phyloP scores from a whole-genome alignment of 2,797 vertebrate genomes.

The Helostoma temminkii region DNA sequence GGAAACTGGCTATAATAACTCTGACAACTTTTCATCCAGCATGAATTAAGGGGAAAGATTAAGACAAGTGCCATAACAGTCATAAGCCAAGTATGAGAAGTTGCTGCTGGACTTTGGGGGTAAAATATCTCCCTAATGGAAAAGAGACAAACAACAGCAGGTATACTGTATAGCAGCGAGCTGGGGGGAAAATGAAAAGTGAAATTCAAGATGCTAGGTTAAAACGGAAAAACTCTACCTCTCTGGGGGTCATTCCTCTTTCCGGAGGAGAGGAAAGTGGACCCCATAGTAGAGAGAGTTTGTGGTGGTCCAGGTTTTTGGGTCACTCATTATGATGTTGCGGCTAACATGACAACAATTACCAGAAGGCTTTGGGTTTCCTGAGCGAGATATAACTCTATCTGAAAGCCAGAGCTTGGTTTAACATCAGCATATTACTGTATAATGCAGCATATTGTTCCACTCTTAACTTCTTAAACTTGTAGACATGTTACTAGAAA shows the following conservation, averaged over 20 bases:
- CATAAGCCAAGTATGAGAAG: constrained; percentile 32
- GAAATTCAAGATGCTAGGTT: constrained; percentile 90
- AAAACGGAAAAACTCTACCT: constrained; percentile 83
- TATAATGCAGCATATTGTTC: neutral
- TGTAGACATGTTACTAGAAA: constrained; percentile 4
- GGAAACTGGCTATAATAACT: constrained; percentile 72
- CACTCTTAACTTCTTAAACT: constrained; percentile 6
- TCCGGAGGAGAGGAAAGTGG: constrained; percentile 87
- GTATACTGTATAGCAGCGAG: constrained; percentile 56
- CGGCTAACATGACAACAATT: constrained; percentile 67
- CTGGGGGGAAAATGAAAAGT: constrained; percentile 83
- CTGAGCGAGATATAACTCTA: constrained; percentile 24
- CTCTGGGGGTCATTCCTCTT: constrained; percentile 85
- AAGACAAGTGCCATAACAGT: constrained; percentile 47
- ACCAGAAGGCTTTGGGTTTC: constrained; percentile 39
- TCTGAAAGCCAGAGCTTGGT: neutral
- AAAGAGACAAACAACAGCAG: constrained; percentile 64
- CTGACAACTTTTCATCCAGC: constrained; percentile 56
- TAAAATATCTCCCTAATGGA: constrained; percentile 56
- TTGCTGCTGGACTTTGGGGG: constrained; percentile 22
- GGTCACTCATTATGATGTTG: constrained; percentile 86
- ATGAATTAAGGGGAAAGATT: constrained; percentile 57
- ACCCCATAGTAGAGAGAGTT: constrained; percentile 82
- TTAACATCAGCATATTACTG: neutral
- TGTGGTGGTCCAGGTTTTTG: constrained; percentile 87